phyloP scores from a whole-genome alignment of 2,797 vertebrate species.

The Galagoides demidoff region DNA sequence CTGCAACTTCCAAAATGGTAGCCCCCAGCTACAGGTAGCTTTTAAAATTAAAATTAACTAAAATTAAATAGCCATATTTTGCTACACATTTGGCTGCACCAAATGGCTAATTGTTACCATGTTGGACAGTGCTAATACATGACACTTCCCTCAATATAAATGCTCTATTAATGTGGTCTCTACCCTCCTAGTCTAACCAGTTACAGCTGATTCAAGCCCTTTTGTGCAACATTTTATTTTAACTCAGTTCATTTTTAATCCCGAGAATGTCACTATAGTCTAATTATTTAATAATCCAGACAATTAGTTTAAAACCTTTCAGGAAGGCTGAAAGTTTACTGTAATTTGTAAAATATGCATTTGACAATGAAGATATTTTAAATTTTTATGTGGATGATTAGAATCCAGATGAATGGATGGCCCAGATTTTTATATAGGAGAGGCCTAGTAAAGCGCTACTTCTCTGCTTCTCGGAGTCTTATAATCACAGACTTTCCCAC shows the following conservation, averaged over 20 bases:
- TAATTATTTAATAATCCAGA: neutral
- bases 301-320: neutral
- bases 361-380: constrained; percentile 9
- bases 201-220: neutral
- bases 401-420: neutral
- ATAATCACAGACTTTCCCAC: neutral
- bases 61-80: neutral
- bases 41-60: neutral
- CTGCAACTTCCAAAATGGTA: neutral
- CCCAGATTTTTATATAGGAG: neutral
- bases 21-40: neutral
- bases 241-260: constrained; percentile 12
- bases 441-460: neutral
- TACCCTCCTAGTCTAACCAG: neutral
- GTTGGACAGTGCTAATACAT: neutral
- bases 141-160: neutral
- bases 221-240: neutral
- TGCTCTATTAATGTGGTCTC: neutral
- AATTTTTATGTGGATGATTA: constrained; percentile 3
- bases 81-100: neutral
- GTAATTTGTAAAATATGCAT: neutral
- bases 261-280: neutral
- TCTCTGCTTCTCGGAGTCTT: neutral
- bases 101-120: neutral
- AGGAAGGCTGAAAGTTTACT: neutral